Evolutionary conservation across 2,113 vertebrate genomes (phyloP).

Genomic region (Coptodon bakossiorum): DNA sequence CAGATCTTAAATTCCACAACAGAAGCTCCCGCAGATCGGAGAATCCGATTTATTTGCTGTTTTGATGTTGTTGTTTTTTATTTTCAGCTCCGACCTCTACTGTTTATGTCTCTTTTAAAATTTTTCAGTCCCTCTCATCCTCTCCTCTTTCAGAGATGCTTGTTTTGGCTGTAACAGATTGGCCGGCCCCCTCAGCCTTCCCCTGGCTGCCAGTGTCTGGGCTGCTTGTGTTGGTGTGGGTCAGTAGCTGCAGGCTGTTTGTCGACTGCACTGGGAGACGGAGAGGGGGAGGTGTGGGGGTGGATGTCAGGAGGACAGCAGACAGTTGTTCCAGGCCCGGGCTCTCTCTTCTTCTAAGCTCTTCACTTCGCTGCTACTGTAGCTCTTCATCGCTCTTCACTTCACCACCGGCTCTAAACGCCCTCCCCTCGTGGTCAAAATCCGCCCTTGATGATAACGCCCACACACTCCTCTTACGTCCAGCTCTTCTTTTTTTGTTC

Average conservation of each 20-base stretch:
- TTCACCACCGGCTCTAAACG: background rate
- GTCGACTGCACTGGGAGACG: slow-evolving; percentile 30
- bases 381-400: slow-evolving; percentile 7
- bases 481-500: slow-evolving; percentile 24
- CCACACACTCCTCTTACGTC: slow-evolving; percentile 23
- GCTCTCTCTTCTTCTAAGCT: slow-evolving; percentile 12
- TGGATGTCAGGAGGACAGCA: slow-evolving; percentile 45
- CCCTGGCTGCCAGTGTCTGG: slow-evolving; percentile 37
- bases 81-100: background rate
- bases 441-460: background rate
- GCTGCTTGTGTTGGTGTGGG: slow-evolving; percentile 47
- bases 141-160: background rate
- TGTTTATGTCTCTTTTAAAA: background rate
- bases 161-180: slow-evolving; percentile 44
- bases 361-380: background rate
- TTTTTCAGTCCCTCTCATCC: background rate
- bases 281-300: slow-evolving; percentile 38
- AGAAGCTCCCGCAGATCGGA: background rate
- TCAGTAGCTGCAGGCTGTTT: slow-evolving; percentile 54
- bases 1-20: background rate
- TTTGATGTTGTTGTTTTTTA: background rate
- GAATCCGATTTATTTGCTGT: background rate
- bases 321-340: slow-evolving; percentile 44
- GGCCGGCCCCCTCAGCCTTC: slow-evolving; percentile 22
- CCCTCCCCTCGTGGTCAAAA: background rate